Percentiles rank a stretch among this genome's conserved stretches.
Conservation (phyloP, 1,140 invertebrate genomes). For the Drosophila takahashii region DNA sequence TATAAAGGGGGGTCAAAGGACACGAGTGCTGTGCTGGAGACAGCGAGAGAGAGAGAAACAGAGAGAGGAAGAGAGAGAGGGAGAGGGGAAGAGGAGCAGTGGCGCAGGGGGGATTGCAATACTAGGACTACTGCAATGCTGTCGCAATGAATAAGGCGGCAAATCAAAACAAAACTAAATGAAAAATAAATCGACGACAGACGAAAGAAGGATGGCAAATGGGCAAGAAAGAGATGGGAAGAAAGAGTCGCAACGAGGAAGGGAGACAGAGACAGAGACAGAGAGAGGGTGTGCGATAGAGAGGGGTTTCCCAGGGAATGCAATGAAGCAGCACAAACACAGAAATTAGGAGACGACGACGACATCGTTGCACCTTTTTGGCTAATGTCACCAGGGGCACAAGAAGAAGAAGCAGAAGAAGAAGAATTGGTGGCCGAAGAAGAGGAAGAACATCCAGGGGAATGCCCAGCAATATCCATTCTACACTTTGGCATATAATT, state of each 20-base stretch:
- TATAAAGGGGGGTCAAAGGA: neutral
- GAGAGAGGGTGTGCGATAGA: neutral
- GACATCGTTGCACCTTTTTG: constrained; percentile 73
- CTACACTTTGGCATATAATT: too few relatives aligned
- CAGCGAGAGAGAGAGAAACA: neutral
- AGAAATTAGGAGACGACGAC: constrained; percentile 65
- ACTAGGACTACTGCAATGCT: constrained; percentile 80
- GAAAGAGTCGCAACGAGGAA: neutral
- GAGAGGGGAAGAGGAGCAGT: constrained; percentile 2
- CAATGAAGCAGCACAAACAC: constrained; percentile 78
- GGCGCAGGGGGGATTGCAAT: constrained; percentile 34
- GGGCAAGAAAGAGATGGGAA: neutral
- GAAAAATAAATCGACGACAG: constrained; percentile 81
- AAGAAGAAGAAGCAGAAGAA: constrained; percentile 8
- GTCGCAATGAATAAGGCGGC: constrained; percentile 82
- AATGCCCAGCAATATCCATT: neutral
- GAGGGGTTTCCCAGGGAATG: constrained; percentile 36
- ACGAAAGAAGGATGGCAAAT: constrained; percentile 38
- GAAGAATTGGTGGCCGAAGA: constrained; percentile 14
- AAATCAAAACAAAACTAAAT: constrained; percentile 83
- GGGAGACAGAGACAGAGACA: neutral
- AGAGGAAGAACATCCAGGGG: neutral
- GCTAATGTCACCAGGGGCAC: constrained; percentile 63
- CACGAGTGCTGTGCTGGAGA: neutral
- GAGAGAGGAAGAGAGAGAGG: neutral